phyloP scores from a whole-genome alignment of 2,797 vertebrate species.

The Siniperca scherzeri region DNA sequence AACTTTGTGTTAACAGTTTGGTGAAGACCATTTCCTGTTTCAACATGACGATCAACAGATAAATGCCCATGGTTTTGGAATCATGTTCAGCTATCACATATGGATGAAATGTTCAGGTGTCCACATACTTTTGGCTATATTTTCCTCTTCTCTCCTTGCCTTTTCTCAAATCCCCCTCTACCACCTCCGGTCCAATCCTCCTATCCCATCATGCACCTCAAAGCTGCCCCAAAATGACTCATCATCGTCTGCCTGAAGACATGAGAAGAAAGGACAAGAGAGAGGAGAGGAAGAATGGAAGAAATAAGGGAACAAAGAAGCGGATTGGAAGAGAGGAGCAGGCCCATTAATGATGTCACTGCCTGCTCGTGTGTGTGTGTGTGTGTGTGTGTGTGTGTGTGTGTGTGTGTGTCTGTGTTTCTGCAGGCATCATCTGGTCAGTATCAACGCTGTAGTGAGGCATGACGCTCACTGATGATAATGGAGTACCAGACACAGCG shows the following conservation, averaged over 20 bases:
- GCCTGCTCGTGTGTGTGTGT: not conserved
- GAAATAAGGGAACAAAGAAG: not conserved
- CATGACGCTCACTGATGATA: constrained; percentile 17
- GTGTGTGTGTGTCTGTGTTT: constrained; percentile 3
- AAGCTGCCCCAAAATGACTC: constrained; percentile 21
- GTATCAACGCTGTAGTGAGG: constrained; percentile 18
- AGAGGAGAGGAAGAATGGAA: not conserved
- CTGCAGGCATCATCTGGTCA: constrained; percentile 28
- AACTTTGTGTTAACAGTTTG: not conserved
- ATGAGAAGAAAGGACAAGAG: not conserved
- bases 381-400: constrained; percentile 9
- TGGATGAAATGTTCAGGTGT: not conserved
- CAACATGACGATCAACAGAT: not conserved
- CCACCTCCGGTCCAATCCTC: not conserved
- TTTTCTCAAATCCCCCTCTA: not conserved
- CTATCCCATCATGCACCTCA: constrained; percentile 15
- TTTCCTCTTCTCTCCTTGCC: not conserved
- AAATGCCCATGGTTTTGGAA: not conserved
- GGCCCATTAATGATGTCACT: constrained; percentile 13
- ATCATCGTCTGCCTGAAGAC: constrained; percentile 12
- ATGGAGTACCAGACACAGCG: not conserved
- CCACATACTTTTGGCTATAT: not conserved
- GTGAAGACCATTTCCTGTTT: not conserved
- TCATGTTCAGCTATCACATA: not conserved
- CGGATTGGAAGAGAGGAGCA: constrained; percentile 12